phyloP scores from a whole-genome alignment of 2,797 vertebrate genomes.

The Poecile montanus region DNA sequence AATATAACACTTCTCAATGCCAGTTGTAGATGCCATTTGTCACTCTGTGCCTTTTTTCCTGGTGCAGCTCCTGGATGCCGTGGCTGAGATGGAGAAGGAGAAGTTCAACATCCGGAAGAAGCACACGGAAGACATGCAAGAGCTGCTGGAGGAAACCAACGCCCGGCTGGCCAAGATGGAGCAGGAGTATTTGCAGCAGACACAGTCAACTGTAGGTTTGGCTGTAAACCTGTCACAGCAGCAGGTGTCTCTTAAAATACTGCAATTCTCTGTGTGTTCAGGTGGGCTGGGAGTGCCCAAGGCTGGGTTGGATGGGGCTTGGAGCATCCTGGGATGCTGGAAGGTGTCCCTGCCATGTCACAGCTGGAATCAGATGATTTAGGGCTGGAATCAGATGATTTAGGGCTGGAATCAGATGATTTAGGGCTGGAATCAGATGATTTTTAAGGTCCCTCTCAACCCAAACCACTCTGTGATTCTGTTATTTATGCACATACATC shows the following conservation, averaged over 20 bases:
- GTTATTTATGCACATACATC: too few relatives aligned
- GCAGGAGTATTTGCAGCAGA: constrained; percentile 82
- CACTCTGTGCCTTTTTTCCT: background rate
- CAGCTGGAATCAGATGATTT: background rate
- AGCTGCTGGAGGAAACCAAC: constrained; percentile 90
- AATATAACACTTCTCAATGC: rapidly evolving
- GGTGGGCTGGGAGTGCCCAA: background rate
- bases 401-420: background rate
- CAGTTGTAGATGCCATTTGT: background rate
- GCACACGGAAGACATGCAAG: constrained; percentile 89
- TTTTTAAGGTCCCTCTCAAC: background rate
- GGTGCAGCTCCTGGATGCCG: constrained; percentile 82
- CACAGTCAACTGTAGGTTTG: constrained; percentile 82
- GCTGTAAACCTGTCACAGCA: rapidly evolving
- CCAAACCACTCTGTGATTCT: background rate
- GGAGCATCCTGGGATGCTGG: background rate
- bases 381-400: background rate
- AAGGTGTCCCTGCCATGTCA: background rate
- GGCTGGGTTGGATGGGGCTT: rapidly evolving
- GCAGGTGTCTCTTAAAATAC: background rate
- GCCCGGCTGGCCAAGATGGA: constrained; percentile 88
- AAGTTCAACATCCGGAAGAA: constrained; percentile 89
- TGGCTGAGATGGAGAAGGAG: constrained; percentile 91
- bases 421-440: background rate
- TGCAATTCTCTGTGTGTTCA: background rate